Evolutionary conservation across 2,888 invertebrate species (phyloP).

Genomic region (Hofmannophila pseudospretella): DNA sequence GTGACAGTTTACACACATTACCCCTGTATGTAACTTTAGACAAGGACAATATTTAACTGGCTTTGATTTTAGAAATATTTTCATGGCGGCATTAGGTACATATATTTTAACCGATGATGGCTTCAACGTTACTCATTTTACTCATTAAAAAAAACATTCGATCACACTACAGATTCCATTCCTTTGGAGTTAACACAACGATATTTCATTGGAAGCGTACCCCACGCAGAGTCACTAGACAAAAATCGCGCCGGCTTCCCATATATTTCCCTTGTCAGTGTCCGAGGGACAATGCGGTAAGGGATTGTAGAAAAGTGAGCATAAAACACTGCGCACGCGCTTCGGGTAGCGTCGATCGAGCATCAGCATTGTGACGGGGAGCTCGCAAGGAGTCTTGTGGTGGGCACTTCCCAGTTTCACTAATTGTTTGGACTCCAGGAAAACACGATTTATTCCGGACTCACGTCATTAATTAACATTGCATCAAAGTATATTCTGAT

Average conservation of each 20-base stretch:
- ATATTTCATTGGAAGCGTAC: conserved; percentile 44
- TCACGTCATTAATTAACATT: too few relatives aligned
- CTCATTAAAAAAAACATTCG: conserved; percentile 1
- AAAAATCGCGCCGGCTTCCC: conserved; percentile 65
- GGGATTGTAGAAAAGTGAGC: conserved; percentile 64
- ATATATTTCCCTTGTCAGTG: conserved; percentile 64
- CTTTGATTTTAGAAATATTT: too few relatives aligned
- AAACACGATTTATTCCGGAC: neutral
- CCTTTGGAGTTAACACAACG: conserved; percentile 15
- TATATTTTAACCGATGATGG: too few relatives aligned
- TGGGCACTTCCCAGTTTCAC: neutral
- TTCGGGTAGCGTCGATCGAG: conserved; percentile 52
- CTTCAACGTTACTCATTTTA: too few relatives aligned
- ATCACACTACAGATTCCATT: conserved; percentile 10
- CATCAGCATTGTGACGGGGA: conserved; percentile 44
- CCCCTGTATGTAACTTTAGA: neutral
- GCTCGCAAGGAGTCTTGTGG: neutral
- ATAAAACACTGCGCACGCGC: conserved; percentile 62
- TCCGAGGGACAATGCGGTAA: conserved; percentile 57
- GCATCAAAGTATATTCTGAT: too few relatives aligned
- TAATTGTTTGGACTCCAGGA: neutral
- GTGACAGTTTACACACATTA: neutral
- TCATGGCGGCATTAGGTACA: too few relatives aligned
- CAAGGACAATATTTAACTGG: too few relatives aligned
- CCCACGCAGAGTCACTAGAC: conserved; percentile 69